Evolutionary conservation across 1,140 invertebrate genomes (phyloP).

Genomic region (Panagrolaimus sp.): DNA sequence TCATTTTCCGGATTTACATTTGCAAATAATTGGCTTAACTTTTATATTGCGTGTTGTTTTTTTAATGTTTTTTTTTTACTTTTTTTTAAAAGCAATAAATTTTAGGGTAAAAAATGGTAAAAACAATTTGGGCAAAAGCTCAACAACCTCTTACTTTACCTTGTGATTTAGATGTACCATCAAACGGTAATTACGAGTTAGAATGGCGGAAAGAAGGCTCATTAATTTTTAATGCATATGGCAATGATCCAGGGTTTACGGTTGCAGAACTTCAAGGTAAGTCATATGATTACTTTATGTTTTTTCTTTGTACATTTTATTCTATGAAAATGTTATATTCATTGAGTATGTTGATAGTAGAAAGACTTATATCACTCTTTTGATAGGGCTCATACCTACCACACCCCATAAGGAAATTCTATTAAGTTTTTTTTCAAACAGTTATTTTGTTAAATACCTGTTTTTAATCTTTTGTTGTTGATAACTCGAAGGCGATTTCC

Average conservation of each 20-base stretch:
- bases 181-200: conserved; percentile 15
- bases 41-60: not conserved
- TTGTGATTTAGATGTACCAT: conserved; percentile 14
- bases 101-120: not conserved
- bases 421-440: not conserved
- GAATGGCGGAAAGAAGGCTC: conserved; percentile 27
- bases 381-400: not conserved
- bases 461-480: too few relatives aligned
- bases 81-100: not conserved
- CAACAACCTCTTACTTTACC: conserved; percentile 26
- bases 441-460: not conserved
- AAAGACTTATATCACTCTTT: not conserved
- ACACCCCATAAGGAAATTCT: too few relatives aligned
- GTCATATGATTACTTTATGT: not conserved
- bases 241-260: conserved; percentile 22
- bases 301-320: not conserved
- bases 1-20: conserved; percentile 9
- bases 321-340: not conserved
- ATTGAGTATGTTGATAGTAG: not conserved
- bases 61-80: not conserved
- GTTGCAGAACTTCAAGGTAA: conserved; percentile 22
- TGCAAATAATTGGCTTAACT: not conserved
- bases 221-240: conserved; percentile 32
- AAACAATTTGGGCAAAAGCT: conserved; percentile 27
- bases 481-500: too few relatives aligned